These are phyloP conservation scores for Coreius guichenoti DNA, from an alignment of 2,797 vertebrate genomes.

Conservation along the genomic window DNA sequence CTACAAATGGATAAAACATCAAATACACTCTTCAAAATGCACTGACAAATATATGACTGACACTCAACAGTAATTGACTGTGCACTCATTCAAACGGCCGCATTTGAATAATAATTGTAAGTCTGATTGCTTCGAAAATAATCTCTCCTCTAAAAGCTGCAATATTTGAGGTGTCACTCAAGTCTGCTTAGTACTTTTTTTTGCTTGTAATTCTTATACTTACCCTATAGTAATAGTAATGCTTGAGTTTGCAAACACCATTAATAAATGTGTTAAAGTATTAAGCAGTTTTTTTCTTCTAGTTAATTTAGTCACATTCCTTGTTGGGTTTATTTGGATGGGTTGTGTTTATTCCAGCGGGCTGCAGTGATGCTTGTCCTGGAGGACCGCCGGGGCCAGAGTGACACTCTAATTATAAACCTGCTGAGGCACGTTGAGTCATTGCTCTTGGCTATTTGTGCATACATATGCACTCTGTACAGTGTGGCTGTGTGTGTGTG, in stretches of 20 bases:
- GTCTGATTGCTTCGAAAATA: constrained; percentile 18
- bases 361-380: background rate
- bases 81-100: background rate
- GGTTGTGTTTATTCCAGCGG: background rate
- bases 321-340: background rate
- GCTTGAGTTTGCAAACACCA: background rate
- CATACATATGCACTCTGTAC: constrained; percentile 36
- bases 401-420: constrained; percentile 50
- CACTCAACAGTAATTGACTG: constrained; percentile 23
- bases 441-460: constrained; percentile 42
- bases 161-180: background rate
- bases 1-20: constrained; percentile 50
- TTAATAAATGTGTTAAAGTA: background rate
- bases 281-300: background rate
- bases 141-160: background rate
- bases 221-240: background rate
- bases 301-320: background rate
- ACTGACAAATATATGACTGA: constrained; percentile 33
- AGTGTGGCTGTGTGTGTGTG: background rate
- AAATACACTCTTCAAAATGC: constrained; percentile 21
- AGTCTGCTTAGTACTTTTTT: background rate
- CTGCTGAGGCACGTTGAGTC: constrained; percentile 33
- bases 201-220: background rate
- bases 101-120: constrained; percentile 20
- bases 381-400: constrained; percentile 15